Base-by-base conservation (phyloP, 1,140 invertebrate species). In the Anthonomus grandis region DNA sequence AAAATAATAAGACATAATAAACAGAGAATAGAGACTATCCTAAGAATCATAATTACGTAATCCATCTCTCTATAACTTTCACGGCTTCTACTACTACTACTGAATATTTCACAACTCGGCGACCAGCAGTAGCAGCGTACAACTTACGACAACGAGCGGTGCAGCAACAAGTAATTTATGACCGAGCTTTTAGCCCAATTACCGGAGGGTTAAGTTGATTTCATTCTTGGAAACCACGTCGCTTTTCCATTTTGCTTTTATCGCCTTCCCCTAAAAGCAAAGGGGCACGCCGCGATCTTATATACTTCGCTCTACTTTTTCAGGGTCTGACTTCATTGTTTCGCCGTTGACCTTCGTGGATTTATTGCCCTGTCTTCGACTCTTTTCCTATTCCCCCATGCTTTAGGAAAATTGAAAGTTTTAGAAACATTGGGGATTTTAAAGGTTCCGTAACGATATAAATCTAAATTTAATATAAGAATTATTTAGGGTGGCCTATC, bases 81-180 rank as follows among this genome's bases (percentile, higher is more conserved):
- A n/a, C n/a, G n/a, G n/a, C 36, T 17, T 21, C 13, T 21, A 12
- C 41, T 39, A 12, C 38, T 9, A 8, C 18, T 44, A 48, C 27
- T 19, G 37, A 48, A 36, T 48, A 48, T 48, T 48, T 18, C 46
- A 18, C 17, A 48, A 38, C 36, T 38, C 19, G 9, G 36, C 46
- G 27, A 22, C 22, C n/a, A n/a, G n/a, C n/a, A n/a, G n/a, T n/a
- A n/a, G n/a, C n/a, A n/a, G n/a, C n/a, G n/a, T n/a, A n/a, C n/a
- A n/a, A n/a, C n/a, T n/a, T n/a, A n/a, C n/a, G n/a, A n/a, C n/a
- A n/a, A n/a, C n/a, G n/a, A n/a, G n/a, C n/a, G n/a, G n/a, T n/a
- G n/a, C n/a, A n/a, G 52, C 52, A 55, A 55, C 52, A 55, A 55
- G 52, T 55, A 55, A 55, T 55, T 55, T 55, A 55, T 55, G 41